These are phyloP conservation scores for Clarias batrachus DNA, from an alignment of 2,113 vertebrate species.

Conservation along the genomic window DNA sequence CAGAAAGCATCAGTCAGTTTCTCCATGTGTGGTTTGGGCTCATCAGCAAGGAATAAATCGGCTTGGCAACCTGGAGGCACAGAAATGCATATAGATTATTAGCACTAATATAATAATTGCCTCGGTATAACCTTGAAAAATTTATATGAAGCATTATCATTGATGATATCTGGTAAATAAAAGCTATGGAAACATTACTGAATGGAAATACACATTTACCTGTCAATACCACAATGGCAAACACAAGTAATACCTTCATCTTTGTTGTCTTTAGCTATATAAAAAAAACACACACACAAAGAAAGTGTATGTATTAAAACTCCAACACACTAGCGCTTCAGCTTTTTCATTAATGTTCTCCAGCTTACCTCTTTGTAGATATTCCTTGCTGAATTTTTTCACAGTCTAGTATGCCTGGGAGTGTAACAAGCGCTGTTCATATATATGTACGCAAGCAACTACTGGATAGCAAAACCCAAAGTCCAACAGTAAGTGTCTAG, in stretches of 20 bases:
- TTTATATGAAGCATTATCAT: not conserved
- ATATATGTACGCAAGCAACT: slow-evolving; percentile 12
- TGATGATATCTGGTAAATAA: not conserved
- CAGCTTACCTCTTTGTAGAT: slow-evolving; percentile 31
- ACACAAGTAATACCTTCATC: slow-evolving; percentile 61
- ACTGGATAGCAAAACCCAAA: slow-evolving; percentile 52
- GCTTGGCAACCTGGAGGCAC: slow-evolving; percentile 56
- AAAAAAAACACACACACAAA: not conserved
- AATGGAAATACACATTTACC: slow-evolving; percentile 55
- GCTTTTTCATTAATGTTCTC: not conserved
- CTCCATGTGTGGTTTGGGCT: slow-evolving; percentile 14
- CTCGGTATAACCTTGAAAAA: not conserved
- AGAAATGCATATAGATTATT: not conserved
- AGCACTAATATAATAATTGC: not conserved
- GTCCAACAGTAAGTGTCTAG: slow-evolving; percentile 58
- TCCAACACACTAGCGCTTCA: no score
- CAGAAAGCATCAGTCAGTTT: slow-evolving; percentile 64
- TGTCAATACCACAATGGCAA: slow-evolving; percentile 63
- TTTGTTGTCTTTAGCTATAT: slow-evolving; percentile 22
- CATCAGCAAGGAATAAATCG: slow-evolving; percentile 11
- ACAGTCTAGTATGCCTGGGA: slow-evolving; percentile 22
- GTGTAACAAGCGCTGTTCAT: not conserved
- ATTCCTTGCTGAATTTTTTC: not conserved
- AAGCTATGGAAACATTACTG: not conserved
- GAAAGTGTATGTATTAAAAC: not conserved